These are phyloP conservation scores for Trypoxylon attenuatum DNA, from an alignment of 2,888 invertebrate species.

Conservation along the genomic window DNA sequence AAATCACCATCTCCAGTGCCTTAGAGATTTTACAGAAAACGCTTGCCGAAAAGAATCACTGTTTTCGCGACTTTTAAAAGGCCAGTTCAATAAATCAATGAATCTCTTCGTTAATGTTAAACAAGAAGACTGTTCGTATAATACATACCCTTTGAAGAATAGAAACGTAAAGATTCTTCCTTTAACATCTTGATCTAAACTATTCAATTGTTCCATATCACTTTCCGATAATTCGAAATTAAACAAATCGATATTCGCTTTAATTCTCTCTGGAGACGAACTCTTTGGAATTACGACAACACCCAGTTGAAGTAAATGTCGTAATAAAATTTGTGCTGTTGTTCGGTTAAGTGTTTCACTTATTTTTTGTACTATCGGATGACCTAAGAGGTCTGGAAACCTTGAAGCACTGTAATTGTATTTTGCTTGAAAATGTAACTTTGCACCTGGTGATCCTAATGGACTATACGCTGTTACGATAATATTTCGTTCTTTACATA, in stretches of 20 bases:
- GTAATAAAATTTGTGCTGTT: constrained; percentile 83
- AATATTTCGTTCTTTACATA: constrained; percentile 80
- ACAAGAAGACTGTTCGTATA: too few species aligned
- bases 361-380: constrained; percentile 78
- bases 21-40: too few species aligned
- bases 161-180: constrained; percentile 83
- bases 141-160: constrained; percentile 72
- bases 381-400: constrained; percentile 79
- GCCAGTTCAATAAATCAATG: too few species aligned
- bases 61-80: too few species aligned
- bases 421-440: constrained; percentile 71
- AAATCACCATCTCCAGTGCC: too few species aligned
- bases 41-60: too few species aligned
- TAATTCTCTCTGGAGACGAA: constrained; percentile 81
- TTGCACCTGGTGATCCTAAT: constrained; percentile 83
- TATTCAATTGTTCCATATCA: constrained; percentile 77
- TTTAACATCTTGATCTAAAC: constrained; percentile 79
- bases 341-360: constrained; percentile 79
- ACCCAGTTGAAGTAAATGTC: constrained; percentile 81
- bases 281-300: constrained; percentile 88
- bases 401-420: constrained; percentile 64
- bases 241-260: constrained; percentile 82
- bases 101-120: too few species aligned
- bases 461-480: constrained; percentile 84
- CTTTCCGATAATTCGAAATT: constrained; percentile 78